These are phyloP conservation scores for Pogonophryne albipinna DNA, from an alignment of 2,797 vertebrate genomes.

Conservation along the genomic window DNA sequence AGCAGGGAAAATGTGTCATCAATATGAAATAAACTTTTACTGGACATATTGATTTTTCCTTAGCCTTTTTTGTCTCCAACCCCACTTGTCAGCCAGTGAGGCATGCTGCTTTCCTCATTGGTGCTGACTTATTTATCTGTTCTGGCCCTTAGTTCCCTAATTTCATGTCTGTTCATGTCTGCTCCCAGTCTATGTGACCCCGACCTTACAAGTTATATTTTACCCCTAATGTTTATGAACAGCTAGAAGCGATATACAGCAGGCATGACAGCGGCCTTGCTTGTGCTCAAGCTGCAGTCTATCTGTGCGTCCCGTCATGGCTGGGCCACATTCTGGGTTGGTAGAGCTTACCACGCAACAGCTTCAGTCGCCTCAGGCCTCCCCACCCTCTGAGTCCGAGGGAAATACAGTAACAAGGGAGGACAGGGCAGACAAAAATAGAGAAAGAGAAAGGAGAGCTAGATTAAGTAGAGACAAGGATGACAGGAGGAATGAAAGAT, in stretches of 20 bases:
- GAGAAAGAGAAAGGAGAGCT: conserved; percentile 38
- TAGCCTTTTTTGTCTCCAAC: conserved; percentile 60
- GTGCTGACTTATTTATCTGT: conserved; percentile 68
- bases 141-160: conserved; percentile 52
- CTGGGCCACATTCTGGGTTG: conserved; percentile 14
- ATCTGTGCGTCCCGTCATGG: background rate
- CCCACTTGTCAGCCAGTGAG: conserved; percentile 50
- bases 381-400: conserved; percentile 48
- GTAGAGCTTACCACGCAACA: conserved; percentile 22
- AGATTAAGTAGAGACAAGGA: conserved; percentile 30
- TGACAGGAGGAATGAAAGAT: conserved; percentile 64
- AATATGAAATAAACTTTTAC: conserved; percentile 80
- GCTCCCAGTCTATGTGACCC: conserved; percentile 34
- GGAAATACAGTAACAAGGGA: conserved; percentile 55
- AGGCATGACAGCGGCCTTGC: background rate
- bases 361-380: conserved; percentile 52
- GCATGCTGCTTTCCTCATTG: conserved; percentile 51
- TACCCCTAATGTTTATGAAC: background rate
- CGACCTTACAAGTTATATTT: conserved; percentile 31
- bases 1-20: conserved; percentile 66
- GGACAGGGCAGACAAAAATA: conserved; percentile 49
- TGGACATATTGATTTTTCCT: conserved; percentile 76
- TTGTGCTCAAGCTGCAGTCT: background rate
- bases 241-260: conserved; percentile 11
- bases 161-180: conserved; percentile 56